These are phyloP conservation scores for Potamilus streckersoni DNA, from an alignment of 1,140 invertebrate species.

Conservation along the genomic window DNA sequence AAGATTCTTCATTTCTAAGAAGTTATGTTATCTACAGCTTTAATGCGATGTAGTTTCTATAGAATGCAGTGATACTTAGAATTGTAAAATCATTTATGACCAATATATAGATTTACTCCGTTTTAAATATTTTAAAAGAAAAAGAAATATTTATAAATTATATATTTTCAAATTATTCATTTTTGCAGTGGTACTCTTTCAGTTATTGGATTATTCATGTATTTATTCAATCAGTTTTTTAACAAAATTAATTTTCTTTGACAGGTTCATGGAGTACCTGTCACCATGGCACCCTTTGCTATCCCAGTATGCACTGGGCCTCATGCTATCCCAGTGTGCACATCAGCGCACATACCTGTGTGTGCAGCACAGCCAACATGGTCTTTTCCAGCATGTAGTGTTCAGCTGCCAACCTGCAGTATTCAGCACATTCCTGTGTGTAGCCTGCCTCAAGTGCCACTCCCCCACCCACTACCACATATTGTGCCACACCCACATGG, in stretches of 20 bases:
- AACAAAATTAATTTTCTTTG: conserved; percentile 23
- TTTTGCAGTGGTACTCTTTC: too few relatives aligned
- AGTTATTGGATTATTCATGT: too few relatives aligned
- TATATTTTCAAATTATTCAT: too few relatives aligned
- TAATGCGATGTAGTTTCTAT: too few relatives aligned
- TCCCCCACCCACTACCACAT: conserved; percentile 40
- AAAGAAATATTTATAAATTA: too few relatives aligned
- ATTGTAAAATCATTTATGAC: too few relatives aligned
- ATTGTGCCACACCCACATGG: conserved; percentile 63
- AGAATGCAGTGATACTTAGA: too few relatives aligned
- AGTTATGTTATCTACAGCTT: too few relatives aligned
- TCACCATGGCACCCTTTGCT: conserved; percentile 71
- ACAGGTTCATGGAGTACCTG: conserved; percentile 74
- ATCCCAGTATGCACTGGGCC: conserved; percentile 63
- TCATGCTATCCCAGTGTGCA: conserved; percentile 60
- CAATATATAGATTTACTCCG: too few relatives aligned
- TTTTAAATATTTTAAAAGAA: too few relatives aligned
- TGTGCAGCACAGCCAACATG: conserved; percentile 54
- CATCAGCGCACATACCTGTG: conserved; percentile 56
- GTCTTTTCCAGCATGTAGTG: conserved; percentile 58
- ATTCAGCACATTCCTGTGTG: conserved; percentile 65
- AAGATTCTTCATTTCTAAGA: too few relatives aligned
- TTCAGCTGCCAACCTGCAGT: conserved; percentile 52
- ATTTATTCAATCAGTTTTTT: too few relatives aligned
- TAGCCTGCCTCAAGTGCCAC: conserved; percentile 56